Evolutionary conservation across 1,140 invertebrate species (phyloP), one percentile per base, ranked within the genome.

Genomic region (Magallana angulata): DNA sequence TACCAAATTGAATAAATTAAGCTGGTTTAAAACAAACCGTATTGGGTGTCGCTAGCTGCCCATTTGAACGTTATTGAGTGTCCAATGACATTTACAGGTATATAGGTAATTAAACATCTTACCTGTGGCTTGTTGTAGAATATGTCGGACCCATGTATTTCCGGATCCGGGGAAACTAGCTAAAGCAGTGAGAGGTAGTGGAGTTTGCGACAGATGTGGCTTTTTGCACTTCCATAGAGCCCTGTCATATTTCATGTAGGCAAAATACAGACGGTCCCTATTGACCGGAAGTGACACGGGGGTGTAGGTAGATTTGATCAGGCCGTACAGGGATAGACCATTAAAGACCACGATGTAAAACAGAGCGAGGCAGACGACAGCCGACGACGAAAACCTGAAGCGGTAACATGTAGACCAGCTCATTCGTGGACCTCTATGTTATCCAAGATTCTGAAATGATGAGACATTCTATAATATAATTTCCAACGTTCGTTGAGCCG

Each of bases 101-200:
- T 4, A 48, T 4, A 48, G 36, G 36, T 48, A 48, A 48, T 48
- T 48, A 48, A 48, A 48, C 36, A 48, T 76, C 90, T 86, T 88
- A 93, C 92, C 92, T 83, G 92, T 92, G 1, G 90, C 89, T 76
- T 92, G 90, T 57, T 92, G 91, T 24, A 93, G n/a, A 3, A 93
- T 84, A 64, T 92, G 91, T 11, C 92, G 88, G 56, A 93, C 4
- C 92, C 92, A 93, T 7, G 91, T 93, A 82, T 92, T 93, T 7
- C 92, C 92, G 16, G 91, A 91, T 0, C 92, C 92, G 4, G 92
- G 92, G n/a, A 90, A 91, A 83, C 92, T 92, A 12, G 88, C 91
- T 48, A 93, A 88, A 24, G 92, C 92, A n/a, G 91, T 92, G 0
- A 87, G 12, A 82, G 91, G 88, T 14, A 92, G 82, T 48, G 82